Percentiles rank a stretch among this genome's conserved stretches.
phyloP scores from a whole-genome alignment of 2,888 invertebrate species.

The Meghimatium bilineatum region DNA sequence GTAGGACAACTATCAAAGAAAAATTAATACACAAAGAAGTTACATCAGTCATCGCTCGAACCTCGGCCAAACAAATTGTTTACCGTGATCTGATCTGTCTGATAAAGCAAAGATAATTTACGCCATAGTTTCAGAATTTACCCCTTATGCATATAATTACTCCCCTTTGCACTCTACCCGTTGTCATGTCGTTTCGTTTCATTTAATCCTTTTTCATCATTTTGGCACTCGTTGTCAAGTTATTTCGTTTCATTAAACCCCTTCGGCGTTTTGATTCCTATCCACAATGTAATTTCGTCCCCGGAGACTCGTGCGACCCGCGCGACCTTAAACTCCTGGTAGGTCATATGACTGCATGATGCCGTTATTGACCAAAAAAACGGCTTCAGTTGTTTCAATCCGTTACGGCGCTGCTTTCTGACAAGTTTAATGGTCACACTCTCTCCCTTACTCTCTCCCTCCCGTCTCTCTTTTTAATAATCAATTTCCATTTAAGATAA shows the following conservation, averaged over 20 bases:
- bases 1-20: slow-evolving; percentile 1
- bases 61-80: slow-evolving; percentile 20
- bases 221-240: slow-evolving; percentile 34
- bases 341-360: slow-evolving; percentile 10
- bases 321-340: slow-evolving; percentile 16
- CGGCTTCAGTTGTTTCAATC: slow-evolving; percentile 4
- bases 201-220: slow-evolving; percentile 33
- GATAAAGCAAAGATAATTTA: slow-evolving; percentile 29
- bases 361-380: background rate
- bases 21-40: slow-evolving; percentile 31
- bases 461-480: slow-evolving; percentile 15
- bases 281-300: slow-evolving; percentile 20
- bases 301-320: slow-evolving; percentile 16
- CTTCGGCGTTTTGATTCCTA: slow-evolving; percentile 33
- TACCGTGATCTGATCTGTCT: background rate
- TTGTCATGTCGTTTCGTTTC: slow-evolving; percentile 23
- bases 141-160: slow-evolving; percentile 16
- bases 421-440: slow-evolving; percentile 10
- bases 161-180: slow-evolving; percentile 5
- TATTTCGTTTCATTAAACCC: slow-evolving; percentile 40
- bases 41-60: background rate
- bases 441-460: too few species aligned
- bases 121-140: slow-evolving; percentile 6
- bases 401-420: background rate
- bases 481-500: slow-evolving; percentile 48